Conservation (phyloP, 2,888 invertebrate genomes). For the Meliscaeva auricollis region DNA sequence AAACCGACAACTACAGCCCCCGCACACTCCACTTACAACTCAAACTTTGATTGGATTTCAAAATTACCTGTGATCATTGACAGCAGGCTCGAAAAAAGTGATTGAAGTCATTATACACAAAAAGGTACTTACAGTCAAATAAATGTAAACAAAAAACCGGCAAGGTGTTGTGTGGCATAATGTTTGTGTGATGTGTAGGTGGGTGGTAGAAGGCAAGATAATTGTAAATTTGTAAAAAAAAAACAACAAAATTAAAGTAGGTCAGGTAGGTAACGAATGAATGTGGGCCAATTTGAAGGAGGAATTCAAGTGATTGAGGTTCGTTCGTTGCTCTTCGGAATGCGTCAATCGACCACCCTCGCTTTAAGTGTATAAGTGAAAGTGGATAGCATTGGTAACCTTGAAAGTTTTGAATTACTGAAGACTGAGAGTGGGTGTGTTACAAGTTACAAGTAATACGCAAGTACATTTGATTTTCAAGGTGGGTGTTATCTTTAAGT, state of each 20-base stretch:
- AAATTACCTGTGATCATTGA: constrained; percentile 62
- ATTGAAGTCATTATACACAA: constrained; percentile 27
- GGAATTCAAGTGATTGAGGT: constrained; percentile 31
- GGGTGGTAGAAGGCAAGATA: constrained; percentile 35
- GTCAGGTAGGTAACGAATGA: constrained; percentile 39
- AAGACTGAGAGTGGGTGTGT: constrained; percentile 16
- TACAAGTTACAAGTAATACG: background rate
- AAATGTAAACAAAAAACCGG: constrained; percentile 3
- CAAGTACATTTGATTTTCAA: constrained; percentile 1
- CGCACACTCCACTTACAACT: constrained; percentile 16
- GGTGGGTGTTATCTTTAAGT: background rate
- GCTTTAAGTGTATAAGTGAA: constrained; percentile 30
- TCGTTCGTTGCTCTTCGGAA: constrained; percentile 17
- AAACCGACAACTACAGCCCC: constrained; percentile 37
- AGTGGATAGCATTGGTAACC: constrained; percentile 37
- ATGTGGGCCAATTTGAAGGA: constrained; percentile 30
- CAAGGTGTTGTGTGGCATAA: constrained; percentile 12
- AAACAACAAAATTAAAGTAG: constrained; percentile 20
- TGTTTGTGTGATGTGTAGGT: background rate
- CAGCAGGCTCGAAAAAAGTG: constrained; percentile 36
- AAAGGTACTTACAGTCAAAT: constrained; percentile 14
- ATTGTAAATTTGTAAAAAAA: constrained; percentile 47
- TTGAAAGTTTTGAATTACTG: constrained; percentile 18
- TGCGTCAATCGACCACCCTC: constrained; percentile 51
- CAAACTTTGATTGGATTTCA: constrained; percentile 44